Percentiles rank a stretch among this genome's conserved stretches.
phyloP scores from a whole-genome alignment of 1,140 invertebrate genomes.

The Copidosoma floridanum region DNA sequence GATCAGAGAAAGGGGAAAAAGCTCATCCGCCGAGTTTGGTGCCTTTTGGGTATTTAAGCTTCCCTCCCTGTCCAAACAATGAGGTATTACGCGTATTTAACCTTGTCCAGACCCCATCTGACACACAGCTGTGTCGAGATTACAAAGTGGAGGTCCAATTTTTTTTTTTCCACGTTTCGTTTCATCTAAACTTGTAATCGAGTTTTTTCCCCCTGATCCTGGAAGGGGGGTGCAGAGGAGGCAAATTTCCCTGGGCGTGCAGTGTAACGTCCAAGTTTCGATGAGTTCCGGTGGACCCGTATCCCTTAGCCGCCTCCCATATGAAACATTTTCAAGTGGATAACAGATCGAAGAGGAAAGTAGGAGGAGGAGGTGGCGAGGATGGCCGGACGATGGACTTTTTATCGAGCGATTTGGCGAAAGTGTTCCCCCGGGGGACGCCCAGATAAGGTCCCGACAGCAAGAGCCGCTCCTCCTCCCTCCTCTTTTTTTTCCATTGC shows the following conservation, averaged over 20 bases:
- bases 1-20: no score
- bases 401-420: constrained; percentile 47
- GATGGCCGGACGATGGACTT: constrained; percentile 33
- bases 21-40: no score
- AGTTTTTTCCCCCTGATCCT: no score
- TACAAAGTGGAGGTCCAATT: no score
- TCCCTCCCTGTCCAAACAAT: no score
- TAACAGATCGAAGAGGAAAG: background rate
- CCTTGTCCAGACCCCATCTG: no score
- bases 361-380: background rate
- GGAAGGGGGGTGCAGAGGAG: no score
- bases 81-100: constrained; percentile 14
- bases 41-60: no score
- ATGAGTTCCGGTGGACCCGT: background rate
- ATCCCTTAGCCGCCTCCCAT: background rate
- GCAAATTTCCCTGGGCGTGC: background rate
- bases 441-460: constrained; percentile 23
- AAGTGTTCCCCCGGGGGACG: constrained; percentile 43
- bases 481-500: background rate
- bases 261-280: no score
- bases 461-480: constrained; percentile 20
- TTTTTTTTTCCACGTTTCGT: no score
- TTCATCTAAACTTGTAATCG: no score
- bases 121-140: no score
- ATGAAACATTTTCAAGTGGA: constrained; percentile 9